A percentile compares a stretch with the other conserved stretches of the same genome.
These are phyloP conservation scores for Carcinoscorpius rotundicauda DNA, from an alignment of 1,140 invertebrate species.

Conservation along the genomic window DNA sequence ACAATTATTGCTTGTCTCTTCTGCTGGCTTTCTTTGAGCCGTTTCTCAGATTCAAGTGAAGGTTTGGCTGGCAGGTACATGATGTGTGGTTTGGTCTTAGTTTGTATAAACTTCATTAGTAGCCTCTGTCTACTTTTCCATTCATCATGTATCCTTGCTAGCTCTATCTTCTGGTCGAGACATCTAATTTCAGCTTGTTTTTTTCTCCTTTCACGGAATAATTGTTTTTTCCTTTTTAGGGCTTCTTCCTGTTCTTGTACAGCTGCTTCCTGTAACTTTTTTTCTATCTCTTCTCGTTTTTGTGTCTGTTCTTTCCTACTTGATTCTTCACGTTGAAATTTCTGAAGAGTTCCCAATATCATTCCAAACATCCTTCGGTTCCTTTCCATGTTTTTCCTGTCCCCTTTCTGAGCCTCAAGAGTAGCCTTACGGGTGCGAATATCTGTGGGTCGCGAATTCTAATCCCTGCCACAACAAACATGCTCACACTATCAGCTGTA, in stretches of 20 bases:
- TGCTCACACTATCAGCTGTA: too few relatives aligned
- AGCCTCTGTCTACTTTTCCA: slow-evolving; percentile 71
- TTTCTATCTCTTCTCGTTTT: slow-evolving; percentile 75
- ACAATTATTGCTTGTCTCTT: slow-evolving; percentile 41
- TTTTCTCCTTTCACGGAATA: slow-evolving; percentile 70
- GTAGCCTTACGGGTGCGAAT: slow-evolving; percentile 53
- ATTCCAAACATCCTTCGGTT: slow-evolving; percentile 92
- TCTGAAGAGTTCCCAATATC: slow-evolving; percentile 81
- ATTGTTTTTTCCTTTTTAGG: slow-evolving; percentile 64
- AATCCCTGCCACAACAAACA: too few relatives aligned
- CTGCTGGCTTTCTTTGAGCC: slow-evolving; percentile 43
- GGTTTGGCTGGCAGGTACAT: slow-evolving; percentile 73
- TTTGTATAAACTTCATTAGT: slow-evolving; percentile 71
- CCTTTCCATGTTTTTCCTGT: slow-evolving; percentile 66
- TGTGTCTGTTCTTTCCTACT: slow-evolving; percentile 61
- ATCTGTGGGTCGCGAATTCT: too few relatives aligned
- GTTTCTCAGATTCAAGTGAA: slow-evolving; percentile 42
- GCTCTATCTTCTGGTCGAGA: slow-evolving; percentile 78
- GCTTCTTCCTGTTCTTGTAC: slow-evolving; percentile 72
- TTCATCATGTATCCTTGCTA: slow-evolving; percentile 66
- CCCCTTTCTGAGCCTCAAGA: slow-evolving; percentile 65
- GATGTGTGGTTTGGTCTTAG: slow-evolving; percentile 69
- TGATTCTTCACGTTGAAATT: slow-evolving; percentile 89
- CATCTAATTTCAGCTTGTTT: slow-evolving; percentile 77
- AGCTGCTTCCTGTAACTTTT: slow-evolving; percentile 82